phyloP scores from a whole-genome alignment of 1,140 invertebrate species.

The Brachionus angularis region DNA sequence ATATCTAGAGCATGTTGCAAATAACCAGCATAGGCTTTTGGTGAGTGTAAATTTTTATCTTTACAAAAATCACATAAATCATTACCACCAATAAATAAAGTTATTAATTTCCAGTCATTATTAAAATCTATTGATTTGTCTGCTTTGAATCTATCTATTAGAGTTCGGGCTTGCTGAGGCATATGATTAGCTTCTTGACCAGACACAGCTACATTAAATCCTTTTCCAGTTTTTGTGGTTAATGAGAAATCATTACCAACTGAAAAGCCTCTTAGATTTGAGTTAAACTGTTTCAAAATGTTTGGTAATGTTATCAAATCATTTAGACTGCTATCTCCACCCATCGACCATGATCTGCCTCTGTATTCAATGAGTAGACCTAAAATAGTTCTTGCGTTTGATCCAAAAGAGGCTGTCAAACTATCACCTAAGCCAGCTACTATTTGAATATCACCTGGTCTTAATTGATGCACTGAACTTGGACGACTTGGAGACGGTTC shows the following conservation, averaged over 20 bases:
- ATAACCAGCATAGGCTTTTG: not conserved
- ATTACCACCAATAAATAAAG: constrained; percentile 74
- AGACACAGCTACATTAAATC: constrained; percentile 53
- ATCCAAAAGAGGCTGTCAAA: constrained; percentile 52
- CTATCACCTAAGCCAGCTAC: constrained; percentile 75
- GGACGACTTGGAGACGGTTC: not conserved
- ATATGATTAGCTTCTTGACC: constrained; percentile 62
- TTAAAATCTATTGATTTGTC: constrained; percentile 60
- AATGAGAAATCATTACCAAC: not conserved
- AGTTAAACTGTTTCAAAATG: constrained; percentile 54
- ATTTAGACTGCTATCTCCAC: constrained; percentile 32
- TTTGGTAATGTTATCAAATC: constrained; percentile 46
- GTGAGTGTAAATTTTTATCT: constrained; percentile 45
- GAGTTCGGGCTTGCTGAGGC: constrained; percentile 63
- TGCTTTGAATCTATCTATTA: constrained; percentile 67
- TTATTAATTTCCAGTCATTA: constrained; percentile 71
- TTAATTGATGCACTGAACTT: constrained; percentile 62
- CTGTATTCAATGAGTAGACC: constrained; percentile 37
- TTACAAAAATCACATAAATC: constrained; percentile 72
- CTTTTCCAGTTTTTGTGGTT: constrained; percentile 44
- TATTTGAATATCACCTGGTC: constrained; percentile 72
- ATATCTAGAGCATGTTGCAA: constrained; percentile 32
- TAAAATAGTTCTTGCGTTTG: constrained; percentile 5
- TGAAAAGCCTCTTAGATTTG: constrained; percentile 52
- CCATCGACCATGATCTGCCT: constrained; percentile 33